These are phyloP conservation scores for Brachylomia viminalis DNA, from an alignment of 2,888 invertebrate genomes.

Conservation along the genomic window DNA sequence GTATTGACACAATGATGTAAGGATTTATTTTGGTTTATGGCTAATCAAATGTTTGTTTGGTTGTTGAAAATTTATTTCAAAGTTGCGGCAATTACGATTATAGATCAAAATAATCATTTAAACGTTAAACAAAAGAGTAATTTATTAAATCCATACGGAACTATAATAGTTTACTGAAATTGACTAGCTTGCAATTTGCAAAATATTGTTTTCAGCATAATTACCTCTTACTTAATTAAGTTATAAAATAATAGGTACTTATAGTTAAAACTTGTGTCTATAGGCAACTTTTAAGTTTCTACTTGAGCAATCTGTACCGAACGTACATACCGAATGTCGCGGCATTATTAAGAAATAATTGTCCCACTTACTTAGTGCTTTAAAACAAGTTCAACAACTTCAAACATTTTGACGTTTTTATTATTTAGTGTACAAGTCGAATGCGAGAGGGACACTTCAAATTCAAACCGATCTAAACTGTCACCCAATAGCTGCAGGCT, in stretches of 20 bases:
- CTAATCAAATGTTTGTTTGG: slow-evolving; percentile 30
- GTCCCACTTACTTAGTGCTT: neutral
- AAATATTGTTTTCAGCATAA: neutral
- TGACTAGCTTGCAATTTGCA: neutral
- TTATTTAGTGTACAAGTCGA: slow-evolving; percentile 3
- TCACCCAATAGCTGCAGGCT: slow-evolving; percentile 26
- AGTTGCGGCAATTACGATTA: neutral
- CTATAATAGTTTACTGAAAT: neutral
- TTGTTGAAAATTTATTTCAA: neutral
- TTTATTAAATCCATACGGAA: neutral
- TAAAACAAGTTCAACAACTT: slow-evolving; percentile 18
- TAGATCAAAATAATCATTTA: neutral
- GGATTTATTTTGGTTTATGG: slow-evolving; percentile 46
- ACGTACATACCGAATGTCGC: no score
- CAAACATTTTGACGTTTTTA: neutral
- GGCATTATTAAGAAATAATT: neutral
- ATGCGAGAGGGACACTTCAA: slow-evolving; percentile 3
- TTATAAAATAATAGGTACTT: no score
- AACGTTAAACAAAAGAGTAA: no score
- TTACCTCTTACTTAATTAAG: no score
- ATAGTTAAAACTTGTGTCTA: no score
- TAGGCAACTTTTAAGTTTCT: neutral
- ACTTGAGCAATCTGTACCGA: neutral
- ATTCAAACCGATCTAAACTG: slow-evolving; percentile 19
- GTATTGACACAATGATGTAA: slow-evolving; percentile 48